Evolutionary conservation across 2,888 invertebrate genomes (phyloP), one percentile per base, ranked within the genome.

Genomic region (Drosophila nigritarsus): DNA sequence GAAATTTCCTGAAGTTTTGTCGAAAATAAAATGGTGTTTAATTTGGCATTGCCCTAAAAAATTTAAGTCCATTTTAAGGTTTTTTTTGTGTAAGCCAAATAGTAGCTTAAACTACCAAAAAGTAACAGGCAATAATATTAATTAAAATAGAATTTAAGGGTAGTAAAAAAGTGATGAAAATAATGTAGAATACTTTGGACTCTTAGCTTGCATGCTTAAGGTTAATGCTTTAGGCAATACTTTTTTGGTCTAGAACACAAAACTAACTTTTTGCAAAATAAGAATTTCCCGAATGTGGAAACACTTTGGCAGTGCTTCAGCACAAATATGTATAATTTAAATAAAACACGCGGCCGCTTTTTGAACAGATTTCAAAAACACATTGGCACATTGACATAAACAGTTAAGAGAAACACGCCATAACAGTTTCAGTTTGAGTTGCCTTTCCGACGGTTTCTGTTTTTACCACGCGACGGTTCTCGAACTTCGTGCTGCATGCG

Each of bases 401-500:
- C 61, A 70, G 65, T 77, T 74, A 69, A 30, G 50, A 7, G 51
- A 66, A 66, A 50, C 56, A 65, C 77, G 77, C 78, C 79, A 78
- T 77, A 68, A 62, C 70, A 54, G 49, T 60, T 49, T 5, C 45
- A 54, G 53, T 60, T 51, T 42, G 42, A 65, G 34, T 58, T 61
- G 54, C 65, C 53, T 54, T 78, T 73, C 75, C 90, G 88, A 81
- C 83, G 86, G 75, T 61, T 45, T 64, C 50, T 63, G 50, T 30
- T 53, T 45, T 49, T 56, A 50, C 42, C 34, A 79, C 84, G 82
- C 87, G 85, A 75, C 85, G 79, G 60, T 65, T 59, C 36, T 53
- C 80, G 65, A 72, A 72, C 90, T 80, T 89, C 88, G 90, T 89
- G 87, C 72, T 87, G 82, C 86, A 83, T 78, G 82, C 87, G 86